These are phyloP conservation scores for Penaeus chinensis DNA, from an alignment of 1,140 invertebrate genomes.

Conservation along the genomic window DNA sequence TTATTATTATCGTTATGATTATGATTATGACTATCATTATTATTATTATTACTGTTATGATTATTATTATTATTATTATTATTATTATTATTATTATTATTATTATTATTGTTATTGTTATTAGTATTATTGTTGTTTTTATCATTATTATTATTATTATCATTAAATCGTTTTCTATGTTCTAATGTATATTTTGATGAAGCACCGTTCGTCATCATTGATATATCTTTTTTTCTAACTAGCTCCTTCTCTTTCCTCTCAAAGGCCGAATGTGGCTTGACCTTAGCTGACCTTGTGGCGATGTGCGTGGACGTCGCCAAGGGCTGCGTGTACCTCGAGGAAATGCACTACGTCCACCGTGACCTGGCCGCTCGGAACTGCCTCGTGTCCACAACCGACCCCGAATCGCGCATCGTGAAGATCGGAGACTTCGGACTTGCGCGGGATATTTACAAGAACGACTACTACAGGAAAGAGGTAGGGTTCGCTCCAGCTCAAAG, in stretches of 20 bases:
- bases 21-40: neutral
- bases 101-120: neutral
- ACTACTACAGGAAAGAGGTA: slow-evolving; percentile 69
- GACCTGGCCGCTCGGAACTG: slow-evolving; percentile 89
- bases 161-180: too few relatives aligned
- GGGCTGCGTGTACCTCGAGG: slow-evolving; percentile 91
- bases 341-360: slow-evolving; percentile 91
- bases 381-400: slow-evolving; percentile 70
- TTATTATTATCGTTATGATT: neutral
- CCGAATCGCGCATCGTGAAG: slow-evolving; percentile 49
- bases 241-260: neutral
- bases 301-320: slow-evolving; percentile 96
- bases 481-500: slow-evolving; percentile 69
- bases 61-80: neutral
- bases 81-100: neutral
- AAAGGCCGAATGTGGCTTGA: slow-evolving; percentile 70
- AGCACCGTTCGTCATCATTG: neutral
- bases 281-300: slow-evolving; percentile 83
- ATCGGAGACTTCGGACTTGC: slow-evolving; percentile 63
- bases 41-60: neutral
- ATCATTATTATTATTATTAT: neutral
- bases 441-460: slow-evolving; percentile 63
- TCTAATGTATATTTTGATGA: too few relatives aligned
- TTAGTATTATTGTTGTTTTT: neutral
- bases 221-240: neutral